Conservation (phyloP, 2,797 vertebrate species). For the Chelonia mydas region DNA sequence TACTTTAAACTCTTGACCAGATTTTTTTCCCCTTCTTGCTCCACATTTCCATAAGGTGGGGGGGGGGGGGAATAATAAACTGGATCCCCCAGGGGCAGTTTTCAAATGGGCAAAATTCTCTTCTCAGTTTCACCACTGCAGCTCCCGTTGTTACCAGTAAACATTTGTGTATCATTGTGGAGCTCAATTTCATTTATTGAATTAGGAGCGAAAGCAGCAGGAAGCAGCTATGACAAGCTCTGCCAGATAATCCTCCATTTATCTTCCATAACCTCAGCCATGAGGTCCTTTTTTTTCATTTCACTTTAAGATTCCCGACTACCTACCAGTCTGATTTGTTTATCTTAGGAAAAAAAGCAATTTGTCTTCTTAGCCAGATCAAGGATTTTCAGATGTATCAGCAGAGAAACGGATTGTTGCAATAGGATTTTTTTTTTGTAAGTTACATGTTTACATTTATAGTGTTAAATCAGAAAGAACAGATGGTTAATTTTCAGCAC, state of each 20-base stretch:
- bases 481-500: constrained; percentile 23
- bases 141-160: neutral
- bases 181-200: constrained; percentile 36
- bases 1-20: neutral
- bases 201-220: constrained; percentile 29
- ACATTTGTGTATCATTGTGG: neutral
- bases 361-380: neutral
- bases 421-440: neutral
- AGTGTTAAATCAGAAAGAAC: neutral
- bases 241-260: neutral
- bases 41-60: neutral
- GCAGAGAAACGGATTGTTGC: constrained; percentile 14
- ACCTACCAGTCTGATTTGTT: neutral
- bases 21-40: neutral
- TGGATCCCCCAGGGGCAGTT: neutral
- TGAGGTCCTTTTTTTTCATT: neutral
- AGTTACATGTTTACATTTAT: constrained; percentile 1
- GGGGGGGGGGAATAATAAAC: neutral
- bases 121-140: neutral
- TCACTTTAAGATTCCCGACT: constrained; percentile 4
- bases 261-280: neutral
- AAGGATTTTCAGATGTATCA: neutral
- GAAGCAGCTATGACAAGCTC: constrained; percentile 20
- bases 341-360: constrained; percentile 3
- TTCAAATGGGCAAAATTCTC: constrained; percentile 9